phyloP scores from a whole-genome alignment of 2,113 vertebrate species.

The Pelobates fuscus region DNA sequence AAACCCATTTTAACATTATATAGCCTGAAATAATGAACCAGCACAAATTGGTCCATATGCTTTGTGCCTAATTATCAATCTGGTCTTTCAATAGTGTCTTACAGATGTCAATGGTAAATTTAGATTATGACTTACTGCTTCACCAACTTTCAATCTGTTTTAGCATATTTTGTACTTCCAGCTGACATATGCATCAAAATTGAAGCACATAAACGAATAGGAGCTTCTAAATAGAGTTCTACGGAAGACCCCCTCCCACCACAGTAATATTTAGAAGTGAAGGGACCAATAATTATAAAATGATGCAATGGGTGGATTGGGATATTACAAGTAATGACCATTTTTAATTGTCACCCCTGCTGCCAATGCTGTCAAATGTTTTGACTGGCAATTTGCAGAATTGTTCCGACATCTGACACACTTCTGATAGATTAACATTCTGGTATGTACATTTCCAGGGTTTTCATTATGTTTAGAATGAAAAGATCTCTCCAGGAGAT shows the following conservation, averaged over 20 bases:
- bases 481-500: too few species aligned
- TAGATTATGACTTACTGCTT: constrained; percentile 40
- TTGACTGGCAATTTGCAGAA: too few species aligned
- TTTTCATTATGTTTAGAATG: too few species aligned
- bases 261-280: too few species aligned
- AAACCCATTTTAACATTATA: not conserved
- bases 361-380: too few species aligned
- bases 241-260: not conserved
- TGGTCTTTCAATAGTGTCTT: constrained; percentile 27
- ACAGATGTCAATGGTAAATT: constrained; percentile 48
- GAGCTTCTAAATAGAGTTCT: not conserved
- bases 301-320: too few species aligned
- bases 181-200: constrained; percentile 16
- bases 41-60: constrained; percentile 43
- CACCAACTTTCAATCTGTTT: constrained; percentile 45
- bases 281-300: too few species aligned
- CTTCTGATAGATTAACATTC: too few species aligned
- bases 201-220: not conserved
- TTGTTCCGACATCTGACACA: too few species aligned
- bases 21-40: constrained; percentile 27
- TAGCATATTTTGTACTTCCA: constrained; percentile 22
- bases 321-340: too few species aligned
- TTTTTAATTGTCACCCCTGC: too few species aligned
- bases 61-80: constrained; percentile 42
- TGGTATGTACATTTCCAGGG: too few species aligned